Evolutionary conservation across 2,797 vertebrate species (phyloP).

Genomic region (Arnoldichthys spilopterus): DNA sequence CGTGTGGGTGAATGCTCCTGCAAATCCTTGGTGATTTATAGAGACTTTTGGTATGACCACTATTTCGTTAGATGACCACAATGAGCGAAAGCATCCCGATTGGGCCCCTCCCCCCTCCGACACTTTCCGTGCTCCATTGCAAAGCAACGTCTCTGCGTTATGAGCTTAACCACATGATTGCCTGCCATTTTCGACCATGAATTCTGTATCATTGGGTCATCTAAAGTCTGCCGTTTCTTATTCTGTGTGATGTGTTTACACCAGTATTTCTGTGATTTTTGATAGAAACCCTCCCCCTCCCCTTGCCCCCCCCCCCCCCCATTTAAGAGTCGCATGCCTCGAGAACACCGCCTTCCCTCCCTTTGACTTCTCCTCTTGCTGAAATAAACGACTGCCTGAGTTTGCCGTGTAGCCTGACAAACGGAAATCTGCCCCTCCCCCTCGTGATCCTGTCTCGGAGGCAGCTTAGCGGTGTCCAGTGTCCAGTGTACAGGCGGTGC

Average conservation of each 20-base stretch:
- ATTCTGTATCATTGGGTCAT: constrained; percentile 83
- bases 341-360: constrained; percentile 16
- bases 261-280: constrained; percentile 47
- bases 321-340: constrained; percentile 45
- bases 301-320: constrained; percentile 56
- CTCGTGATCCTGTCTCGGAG: constrained; percentile 64
- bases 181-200: neutral
- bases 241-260: constrained; percentile 75
- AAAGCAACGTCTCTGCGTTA: neutral
- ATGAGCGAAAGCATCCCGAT: constrained; percentile 66
- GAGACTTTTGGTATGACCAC: constrained; percentile 93
- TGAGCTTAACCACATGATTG: neutral
- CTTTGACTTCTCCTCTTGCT: neutral
- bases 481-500: neutral
- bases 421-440: neutral
- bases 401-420: constrained; percentile 33
- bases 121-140: neutral
- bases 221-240: constrained; percentile 77
- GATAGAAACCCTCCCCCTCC: constrained; percentile 58
- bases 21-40: constrained; percentile 90
- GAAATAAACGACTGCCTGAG: constrained; percentile 29
- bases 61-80: constrained; percentile 80
- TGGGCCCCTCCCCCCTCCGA: neutral
- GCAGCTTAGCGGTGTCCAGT: constrained; percentile 20
- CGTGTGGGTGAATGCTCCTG: constrained; percentile 91